Base-by-base conservation (phyloP, 2,888 invertebrate species). In the Thecophora atra region DNA sequence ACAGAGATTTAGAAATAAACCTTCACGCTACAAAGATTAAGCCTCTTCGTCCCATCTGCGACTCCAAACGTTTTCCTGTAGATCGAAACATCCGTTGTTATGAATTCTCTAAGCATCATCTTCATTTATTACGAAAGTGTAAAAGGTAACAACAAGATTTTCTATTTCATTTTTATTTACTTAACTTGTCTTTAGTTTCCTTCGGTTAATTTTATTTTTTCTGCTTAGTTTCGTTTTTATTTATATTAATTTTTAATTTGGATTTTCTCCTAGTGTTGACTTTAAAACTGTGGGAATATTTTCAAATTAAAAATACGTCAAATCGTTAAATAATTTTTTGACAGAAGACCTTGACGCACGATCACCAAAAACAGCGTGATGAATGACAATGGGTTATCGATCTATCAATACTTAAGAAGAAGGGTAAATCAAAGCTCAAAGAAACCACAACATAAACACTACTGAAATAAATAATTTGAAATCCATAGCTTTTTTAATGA, bases 131-230 rank as follows among this genome's bases (percentile, higher is more conserved):
- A 47, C 13, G 15, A 13, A 47, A 47, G 47, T 17, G 15, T 11
- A 17, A 47, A 47, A 11, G 15, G n/a, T 17, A 47, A 52, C 26
- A 67, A 21, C 28, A 54, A 6, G 19, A 54, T 21, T n/a, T 42
- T 13, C 28, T 51, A 17, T 70, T 28, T 63, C 62, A 70, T 30
- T 30, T 30, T 70, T 37, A 67, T n/a, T n/a, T n/a, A n/a, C n/a
- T n/a, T n/a, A n/a, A 30, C 21, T 70, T 62, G 62, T 62, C 51
- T 62, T 70, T 28, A 56, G 21, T 56, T 24, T 24, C 19, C 13
- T 56, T 3, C 11, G 11, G 56, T n/a, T n/a, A 54, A 21, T 24
- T 26, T 58, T 26, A 15, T 58, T 24, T 58, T 28, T 58, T 11
- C 58, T 21, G 21, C 19, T 5, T 19, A 6, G 30, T 30, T 30